Base-by-base conservation (phyloP, 2,888 invertebrate genomes). In the Branchellion lobata region DNA sequence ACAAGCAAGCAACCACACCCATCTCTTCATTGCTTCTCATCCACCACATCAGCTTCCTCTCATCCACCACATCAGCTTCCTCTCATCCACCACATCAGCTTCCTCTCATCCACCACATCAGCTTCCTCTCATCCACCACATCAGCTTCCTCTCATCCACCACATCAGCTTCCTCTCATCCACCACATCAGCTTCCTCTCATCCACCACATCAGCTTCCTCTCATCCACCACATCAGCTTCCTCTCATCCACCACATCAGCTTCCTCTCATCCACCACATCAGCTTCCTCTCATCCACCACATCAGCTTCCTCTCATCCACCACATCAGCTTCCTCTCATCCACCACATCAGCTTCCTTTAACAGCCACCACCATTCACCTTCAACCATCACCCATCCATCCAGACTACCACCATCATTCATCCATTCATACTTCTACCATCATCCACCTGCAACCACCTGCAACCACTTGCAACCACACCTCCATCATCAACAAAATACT, bases 161-260 rank as follows among this genome's bases (percentile, higher is more conserved):
- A 61, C 14, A 65, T 51, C 18, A 27, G 33, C n/a, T 33, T 77
- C 33, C 61, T 65, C 0, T 33, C 34, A 21, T 34, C 65, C 36
- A 24, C 77, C n/a, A 27, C 77, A n/a, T n/a, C 77, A 5, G 31
- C 77, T 5, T 33, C 65, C n/a, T 29, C 77, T 29, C 65, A 34
- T n/a, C 21, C n/a, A 5, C 57, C 51, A 24, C 27, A 31, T 27
- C 47, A 31, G 18, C 51, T 51, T 5, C 51, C 57, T 53, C 75
- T 40, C 40, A 5, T 40, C 5, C 5, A 5, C 40, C 8, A 5
- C 40, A 5, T n/a, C n/a, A n/a, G n/a, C n/a, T n/a, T 57, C n/a
- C 61, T n/a, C 61, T 57, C 40, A 47, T 57, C 31, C 57, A 34
- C 33, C 36, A 29, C 34, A 51, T n/a, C 14, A n/a, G 18, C 34